Evolutionary conservation across 2,113 vertebrate species (phyloP), one percentile per base, ranked within the genome.

Genomic region (Brachypodius melanocephalos): DNA sequence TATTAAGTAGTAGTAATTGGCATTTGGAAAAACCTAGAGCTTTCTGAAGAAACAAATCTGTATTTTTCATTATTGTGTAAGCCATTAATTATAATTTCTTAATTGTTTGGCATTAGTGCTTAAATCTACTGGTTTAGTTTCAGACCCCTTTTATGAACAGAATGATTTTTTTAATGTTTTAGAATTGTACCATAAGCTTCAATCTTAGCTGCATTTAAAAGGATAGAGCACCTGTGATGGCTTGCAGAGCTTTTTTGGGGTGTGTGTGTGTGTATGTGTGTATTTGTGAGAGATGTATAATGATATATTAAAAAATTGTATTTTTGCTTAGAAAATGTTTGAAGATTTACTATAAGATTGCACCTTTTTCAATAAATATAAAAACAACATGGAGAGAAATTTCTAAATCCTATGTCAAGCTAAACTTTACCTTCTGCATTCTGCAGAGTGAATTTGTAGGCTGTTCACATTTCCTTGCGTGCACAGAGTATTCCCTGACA

Each of bases 41-140:
- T 80, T 89, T 85, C 66, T 89, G 48, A 62, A 66, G 65, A 74
- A 89, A 51, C 6, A 69, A 62, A 77, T 46, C 25, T 45, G 1
- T 85, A 11, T 62, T 69, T 90, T 86, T 79, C n/a, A 42, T 49
- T 10, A 45, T 82, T 76, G 9, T 54, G 9, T 43, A 83, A 90
- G 12, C 3, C 0, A 1, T 57, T 61, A 42, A 34, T 66, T 48
- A 2, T 19, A 15, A 77, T 84, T 84, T 29, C 11, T 54, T 61
- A 65, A 29, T 45, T 26, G 18, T 3, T 34, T 54, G 9, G 4
- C 76, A 38, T 59, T 75, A 52, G 9, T 65, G 17, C 31, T 85
- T 83, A 54, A 90, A 75, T 57, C 11, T 34, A n/a, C 22, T 83
- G 46, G 14, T 29, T 80, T n/a, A 31, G 72, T 88, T 94, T 89